Percentiles rank a stretch among this genome's conserved stretches.
phyloP scores from a whole-genome alignment of 2,888 invertebrate species.

The Cephus sareptanus region DNA sequence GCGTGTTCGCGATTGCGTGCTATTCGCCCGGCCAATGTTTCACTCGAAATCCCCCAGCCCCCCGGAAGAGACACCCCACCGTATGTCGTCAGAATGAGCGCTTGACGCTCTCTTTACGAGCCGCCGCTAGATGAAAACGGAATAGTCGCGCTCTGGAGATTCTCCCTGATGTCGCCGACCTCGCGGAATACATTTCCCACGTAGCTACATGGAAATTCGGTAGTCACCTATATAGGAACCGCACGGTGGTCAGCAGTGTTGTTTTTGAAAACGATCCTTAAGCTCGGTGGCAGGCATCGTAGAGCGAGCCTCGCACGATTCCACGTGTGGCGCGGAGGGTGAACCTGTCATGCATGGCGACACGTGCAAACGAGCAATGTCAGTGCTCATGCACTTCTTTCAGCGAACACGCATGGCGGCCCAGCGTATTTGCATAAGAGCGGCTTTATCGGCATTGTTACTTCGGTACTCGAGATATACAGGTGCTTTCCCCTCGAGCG shows the following conservation, averaged over 20 bases:
- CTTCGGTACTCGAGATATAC: not conserved
- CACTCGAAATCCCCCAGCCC: constrained; percentile 11
- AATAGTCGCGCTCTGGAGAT: not conserved
- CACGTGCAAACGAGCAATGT: not conserved
- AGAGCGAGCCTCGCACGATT: not conserved
- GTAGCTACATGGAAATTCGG: not conserved
- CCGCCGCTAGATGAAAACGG: not conserved
- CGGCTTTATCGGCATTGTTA: constrained; percentile 10
- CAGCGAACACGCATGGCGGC: not conserved
- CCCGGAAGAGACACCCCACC: not conserved
- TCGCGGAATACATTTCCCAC: too few species aligned
- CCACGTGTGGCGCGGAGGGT: not conserved
- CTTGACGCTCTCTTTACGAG: not conserved
- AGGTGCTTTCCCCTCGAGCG: not conserved
- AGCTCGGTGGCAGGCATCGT: not conserved
- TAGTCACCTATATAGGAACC: not conserved
- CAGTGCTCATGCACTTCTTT: not conserved
- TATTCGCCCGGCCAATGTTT: constrained; percentile 21
- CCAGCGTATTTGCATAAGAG: constrained; percentile 3
- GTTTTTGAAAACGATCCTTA: not conserved
- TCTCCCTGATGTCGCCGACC: too few species aligned
- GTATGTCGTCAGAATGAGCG: not conserved
- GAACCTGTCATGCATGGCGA: not conserved
- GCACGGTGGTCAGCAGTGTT: not conserved
- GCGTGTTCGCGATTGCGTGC: constrained; percentile 6